phyloP scores from a whole-genome alignment of 2,888 invertebrate genomes.

The Lordiphosa fenestrarum region DNA sequence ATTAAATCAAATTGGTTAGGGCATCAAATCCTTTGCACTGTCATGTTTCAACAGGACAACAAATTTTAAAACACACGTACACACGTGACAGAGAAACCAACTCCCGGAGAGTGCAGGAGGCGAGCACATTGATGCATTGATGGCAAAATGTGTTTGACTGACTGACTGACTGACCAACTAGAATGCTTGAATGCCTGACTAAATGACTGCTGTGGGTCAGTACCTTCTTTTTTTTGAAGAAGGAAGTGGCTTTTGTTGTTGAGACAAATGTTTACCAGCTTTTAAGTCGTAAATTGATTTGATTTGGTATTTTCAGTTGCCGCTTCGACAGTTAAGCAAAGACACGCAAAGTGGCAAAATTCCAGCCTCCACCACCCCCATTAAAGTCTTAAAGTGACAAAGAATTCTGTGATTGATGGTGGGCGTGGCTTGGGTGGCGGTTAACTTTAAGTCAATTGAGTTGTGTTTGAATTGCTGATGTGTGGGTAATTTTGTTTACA shows the following conservation, averaged over 20 bases:
- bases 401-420: conserved; percentile 24
- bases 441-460: conserved; percentile 57
- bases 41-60: no score
- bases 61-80: not conserved
- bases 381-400: conserved; percentile 6
- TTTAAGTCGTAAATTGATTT: conserved; percentile 62
- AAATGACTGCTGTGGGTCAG: conserved; percentile 34
- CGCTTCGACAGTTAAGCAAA: conserved; percentile 25
- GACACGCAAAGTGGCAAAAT: conserved; percentile 40
- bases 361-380: conserved; percentile 14
- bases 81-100: conserved; percentile 3
- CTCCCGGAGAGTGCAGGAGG: not conserved
- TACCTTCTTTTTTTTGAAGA: not conserved
- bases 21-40: no score
- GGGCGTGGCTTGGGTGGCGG: conserved; percentile 38
- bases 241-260: conserved; percentile 27
- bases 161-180: conserved; percentile 6
- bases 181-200: conserved; percentile 30
- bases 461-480: conserved; percentile 48
- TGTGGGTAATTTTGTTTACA: conserved; percentile 52
- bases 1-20: no score
- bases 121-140: conserved; percentile 12
- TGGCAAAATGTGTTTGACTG: conserved; percentile 30
- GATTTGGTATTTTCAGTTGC: conserved; percentile 47
- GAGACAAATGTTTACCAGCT: conserved; percentile 51